Evolutionary conservation across 2,888 invertebrate genomes (phyloP).

Genomic region (Lasioglossum leucozonium): DNA sequence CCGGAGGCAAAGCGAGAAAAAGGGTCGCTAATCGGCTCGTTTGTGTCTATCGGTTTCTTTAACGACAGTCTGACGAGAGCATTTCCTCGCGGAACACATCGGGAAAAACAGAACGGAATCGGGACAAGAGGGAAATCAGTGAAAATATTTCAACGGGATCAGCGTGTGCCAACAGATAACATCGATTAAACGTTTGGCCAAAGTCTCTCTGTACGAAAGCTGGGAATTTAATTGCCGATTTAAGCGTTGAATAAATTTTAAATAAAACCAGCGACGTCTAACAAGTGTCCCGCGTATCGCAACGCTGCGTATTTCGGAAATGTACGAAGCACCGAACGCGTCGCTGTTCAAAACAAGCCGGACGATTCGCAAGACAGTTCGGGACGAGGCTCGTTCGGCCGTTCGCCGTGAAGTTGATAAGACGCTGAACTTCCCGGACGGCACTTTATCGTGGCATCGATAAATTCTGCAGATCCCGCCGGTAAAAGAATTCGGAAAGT

Average conservation of each 20-base stretch:
- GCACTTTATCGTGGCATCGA: conserved; percentile 67
- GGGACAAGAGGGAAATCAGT: conserved; percentile 27
- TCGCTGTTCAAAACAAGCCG: neutral
- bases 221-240: neutral
- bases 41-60: conserved; percentile 38
- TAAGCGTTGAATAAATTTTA: neutral
- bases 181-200: conserved; percentile 21
- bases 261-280: neutral
- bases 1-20: neutral
- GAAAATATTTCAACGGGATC: conserved; percentile 43
- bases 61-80: conserved; percentile 13
- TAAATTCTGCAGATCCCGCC: conserved; percentile 66
- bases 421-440: conserved; percentile 62
- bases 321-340: neutral
- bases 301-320: neutral
- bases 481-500: conserved; percentile 69
- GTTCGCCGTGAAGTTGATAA: conserved; percentile 35
- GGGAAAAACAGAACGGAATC: conserved; percentile 31
- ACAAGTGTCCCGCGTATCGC: neutral
- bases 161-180: conserved; percentile 21
- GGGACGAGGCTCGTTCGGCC: conserved; percentile 34
- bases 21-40: conserved; percentile 46
- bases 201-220: neutral
- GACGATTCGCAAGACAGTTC: neutral
- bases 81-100: conserved; percentile 33